Conservation (phyloP, 2,113 vertebrate species). For the Bos indicus region DNA sequence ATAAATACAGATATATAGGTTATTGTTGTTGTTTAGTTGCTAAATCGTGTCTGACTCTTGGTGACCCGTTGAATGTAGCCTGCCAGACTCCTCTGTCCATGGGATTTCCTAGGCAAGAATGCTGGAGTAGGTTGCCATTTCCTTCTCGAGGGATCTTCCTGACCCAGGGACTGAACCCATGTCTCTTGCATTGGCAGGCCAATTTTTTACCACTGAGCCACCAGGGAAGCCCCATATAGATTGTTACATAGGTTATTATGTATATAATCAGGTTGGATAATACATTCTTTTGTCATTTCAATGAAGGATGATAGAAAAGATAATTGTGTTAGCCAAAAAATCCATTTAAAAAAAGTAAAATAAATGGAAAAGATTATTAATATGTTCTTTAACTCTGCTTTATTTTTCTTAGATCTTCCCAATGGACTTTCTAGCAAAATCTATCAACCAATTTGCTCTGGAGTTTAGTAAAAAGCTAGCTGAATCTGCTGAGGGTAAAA, state of each 20-base stretch:
- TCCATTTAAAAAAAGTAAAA: background rate
- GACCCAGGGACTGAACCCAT: background rate
- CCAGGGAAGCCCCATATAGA: background rate
- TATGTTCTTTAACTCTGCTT: background rate
- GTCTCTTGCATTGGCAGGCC: background rate
- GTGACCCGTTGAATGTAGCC: background rate
- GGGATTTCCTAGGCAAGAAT: background rate
- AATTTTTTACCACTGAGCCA: background rate
- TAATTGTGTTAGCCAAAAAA: background rate
- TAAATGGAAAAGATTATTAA: background rate
- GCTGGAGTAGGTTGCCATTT: background rate
- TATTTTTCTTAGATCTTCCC: slow-evolving; percentile 37
- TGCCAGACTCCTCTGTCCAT: background rate
- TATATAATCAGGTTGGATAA: background rate
- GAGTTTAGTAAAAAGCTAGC: slow-evolving; percentile 80
- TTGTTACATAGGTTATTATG: background rate
- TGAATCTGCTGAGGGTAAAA: slow-evolving; percentile 53
- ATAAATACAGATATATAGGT: background rate
- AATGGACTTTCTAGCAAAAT: slow-evolving; percentile 79
- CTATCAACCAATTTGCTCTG: slow-evolving; percentile 82
- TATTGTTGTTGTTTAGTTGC: background rate
- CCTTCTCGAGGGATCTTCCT: background rate
- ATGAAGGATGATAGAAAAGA: background rate
- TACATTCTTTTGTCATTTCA: background rate
- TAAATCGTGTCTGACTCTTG: background rate